Percentiles rank a stretch among this genome's conserved stretches.
Evolutionary conservation across 2,113 vertebrate genomes (phyloP).

Genomic region (Oryzias celebensis): DNA sequence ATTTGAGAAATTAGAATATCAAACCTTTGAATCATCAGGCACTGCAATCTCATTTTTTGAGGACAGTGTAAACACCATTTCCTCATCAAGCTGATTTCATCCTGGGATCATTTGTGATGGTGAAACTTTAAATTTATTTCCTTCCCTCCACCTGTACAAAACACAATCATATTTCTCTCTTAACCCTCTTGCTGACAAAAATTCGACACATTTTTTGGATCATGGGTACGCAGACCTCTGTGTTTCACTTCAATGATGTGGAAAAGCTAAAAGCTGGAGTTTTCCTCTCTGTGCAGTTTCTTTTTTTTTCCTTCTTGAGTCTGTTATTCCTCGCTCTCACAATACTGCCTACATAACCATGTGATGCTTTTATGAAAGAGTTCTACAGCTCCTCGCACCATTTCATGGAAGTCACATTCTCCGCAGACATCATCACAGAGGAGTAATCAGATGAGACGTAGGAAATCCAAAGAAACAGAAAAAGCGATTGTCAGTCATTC

Average conservation of each 20-base stretch:
- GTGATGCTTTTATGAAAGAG: constrained; percentile 33
- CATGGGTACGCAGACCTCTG: too few relatives aligned
- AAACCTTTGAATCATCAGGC: background rate
- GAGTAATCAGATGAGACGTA: constrained; percentile 6
- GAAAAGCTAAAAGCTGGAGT: too few relatives aligned
- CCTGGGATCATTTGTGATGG: background rate
- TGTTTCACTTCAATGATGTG: too few relatives aligned
- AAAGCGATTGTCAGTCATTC: constrained; percentile 5
- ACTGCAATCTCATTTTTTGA: background rate
- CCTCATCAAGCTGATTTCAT: background rate
- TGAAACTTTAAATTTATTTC: background rate
- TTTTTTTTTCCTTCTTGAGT: constrained; percentile 1
- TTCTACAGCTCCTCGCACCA: constrained; percentile 19
- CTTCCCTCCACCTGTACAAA: background rate
- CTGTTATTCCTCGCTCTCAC: constrained; percentile 11
- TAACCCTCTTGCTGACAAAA: too few relatives aligned
- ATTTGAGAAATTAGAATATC: background rate
- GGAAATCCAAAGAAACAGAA: constrained; percentile 12
- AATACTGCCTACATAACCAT: constrained; percentile 22
- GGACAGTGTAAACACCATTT: background rate
- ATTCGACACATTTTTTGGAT: too few relatives aligned
- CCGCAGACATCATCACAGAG: constrained; percentile 31
- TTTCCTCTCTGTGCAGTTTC: background rate
- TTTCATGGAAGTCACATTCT: constrained; percentile 41
- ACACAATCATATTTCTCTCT: background rate